A percentile compares a stretch with the other conserved stretches of the same genome.
Evolutionary conservation across 2,888 invertebrate genomes (phyloP).

Genomic region (Temnothorax unifasciatus): DNA sequence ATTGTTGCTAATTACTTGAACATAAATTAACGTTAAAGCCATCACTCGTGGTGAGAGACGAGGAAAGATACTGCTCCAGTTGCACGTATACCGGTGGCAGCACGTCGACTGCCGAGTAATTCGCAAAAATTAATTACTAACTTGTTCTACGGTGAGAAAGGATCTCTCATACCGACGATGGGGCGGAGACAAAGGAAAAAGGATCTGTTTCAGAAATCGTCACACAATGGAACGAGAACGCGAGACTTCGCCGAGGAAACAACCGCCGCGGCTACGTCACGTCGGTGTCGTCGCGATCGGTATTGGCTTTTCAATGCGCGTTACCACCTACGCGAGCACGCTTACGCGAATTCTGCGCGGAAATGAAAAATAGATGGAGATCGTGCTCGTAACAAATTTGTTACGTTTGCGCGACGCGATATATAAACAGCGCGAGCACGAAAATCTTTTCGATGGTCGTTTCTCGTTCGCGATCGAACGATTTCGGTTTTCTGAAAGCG

Average conservation of each 20-base stretch:
- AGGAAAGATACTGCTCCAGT: conserved; percentile 80
- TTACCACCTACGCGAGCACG: background rate
- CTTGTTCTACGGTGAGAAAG: conserved; percentile 80
- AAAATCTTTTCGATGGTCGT: background rate
- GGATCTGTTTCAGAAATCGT: conserved; percentile 79
- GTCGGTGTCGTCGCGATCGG: conserved; percentile 55
- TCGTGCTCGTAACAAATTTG: conserved; percentile 40
- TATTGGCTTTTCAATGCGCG: conserved; percentile 49
- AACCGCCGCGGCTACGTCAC: conserved; percentile 52
- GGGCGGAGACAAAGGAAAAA: conserved; percentile 78
- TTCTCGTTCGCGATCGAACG: background rate
- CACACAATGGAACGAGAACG: conserved; percentile 76
- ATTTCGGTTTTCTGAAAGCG: background rate
- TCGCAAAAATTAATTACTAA: conserved; percentile 85
- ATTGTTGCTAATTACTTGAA: conserved; percentile 17
- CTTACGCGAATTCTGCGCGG: conserved; percentile 2
- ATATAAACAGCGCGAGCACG: background rate
- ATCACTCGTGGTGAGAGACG: conserved; percentile 73
- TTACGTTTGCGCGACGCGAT: background rate
- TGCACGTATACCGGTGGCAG: conserved; percentile 79
- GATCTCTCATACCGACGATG: conserved; percentile 77
- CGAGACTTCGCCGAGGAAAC: conserved; percentile 64
- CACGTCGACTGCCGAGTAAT: conserved; percentile 84
- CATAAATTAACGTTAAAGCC: conserved; percentile 67
- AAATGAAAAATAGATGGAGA: conserved; percentile 17